These are phyloP conservation scores for Apodemia duryi DNA, from an alignment of 2,888 invertebrate species.

Conservation along the genomic window DNA sequence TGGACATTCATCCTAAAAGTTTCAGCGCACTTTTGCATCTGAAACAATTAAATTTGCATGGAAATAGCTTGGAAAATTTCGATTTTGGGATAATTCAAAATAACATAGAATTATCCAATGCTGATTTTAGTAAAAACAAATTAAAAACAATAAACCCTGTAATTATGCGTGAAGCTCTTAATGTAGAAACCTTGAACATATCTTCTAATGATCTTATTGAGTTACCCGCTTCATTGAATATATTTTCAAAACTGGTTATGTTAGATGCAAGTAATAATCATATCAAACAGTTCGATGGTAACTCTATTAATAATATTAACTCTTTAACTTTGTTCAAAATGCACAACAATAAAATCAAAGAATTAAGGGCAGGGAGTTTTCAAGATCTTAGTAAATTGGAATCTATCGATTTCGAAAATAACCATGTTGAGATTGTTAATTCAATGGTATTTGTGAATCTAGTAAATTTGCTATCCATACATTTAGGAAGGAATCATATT, in stretches of 20 bases:
- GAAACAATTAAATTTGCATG: slow-evolving; percentile 85
- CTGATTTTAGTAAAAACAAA: slow-evolving; percentile 88
- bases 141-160: slow-evolving; percentile 83
- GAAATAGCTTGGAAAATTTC: slow-evolving; percentile 86
- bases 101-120: slow-evolving; percentile 79
- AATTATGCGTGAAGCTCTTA: slow-evolving; percentile 81
- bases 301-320: slow-evolving; percentile 83
- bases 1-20: slow-evolving; percentile 82
- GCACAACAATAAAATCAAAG: slow-evolving; percentile 86
- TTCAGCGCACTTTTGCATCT: slow-evolving; percentile 82
- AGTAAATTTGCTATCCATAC: slow-evolving; percentile 83
- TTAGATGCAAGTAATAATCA: slow-evolving; percentile 90
- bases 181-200: slow-evolving; percentile 86
- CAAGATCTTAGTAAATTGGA: slow-evolving; percentile 84
- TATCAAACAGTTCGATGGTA: slow-evolving; percentile 83
- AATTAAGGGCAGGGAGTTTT: slow-evolving; percentile 85
- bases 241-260: slow-evolving; percentile 83
- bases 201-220: slow-evolving; percentile 88
- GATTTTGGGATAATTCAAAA: slow-evolving; percentile 84
- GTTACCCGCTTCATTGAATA: slow-evolving; percentile 84
- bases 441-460: slow-evolving; percentile 84
- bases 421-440: slow-evolving; percentile 87
- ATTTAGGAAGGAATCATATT: slow-evolving; percentile 85
- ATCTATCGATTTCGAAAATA: slow-evolving; percentile 88
- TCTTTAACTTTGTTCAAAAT: slow-evolving; percentile 85